Conservation (phyloP, 2,113 vertebrate genomes). For the Atlantisia rogersi region DNA sequence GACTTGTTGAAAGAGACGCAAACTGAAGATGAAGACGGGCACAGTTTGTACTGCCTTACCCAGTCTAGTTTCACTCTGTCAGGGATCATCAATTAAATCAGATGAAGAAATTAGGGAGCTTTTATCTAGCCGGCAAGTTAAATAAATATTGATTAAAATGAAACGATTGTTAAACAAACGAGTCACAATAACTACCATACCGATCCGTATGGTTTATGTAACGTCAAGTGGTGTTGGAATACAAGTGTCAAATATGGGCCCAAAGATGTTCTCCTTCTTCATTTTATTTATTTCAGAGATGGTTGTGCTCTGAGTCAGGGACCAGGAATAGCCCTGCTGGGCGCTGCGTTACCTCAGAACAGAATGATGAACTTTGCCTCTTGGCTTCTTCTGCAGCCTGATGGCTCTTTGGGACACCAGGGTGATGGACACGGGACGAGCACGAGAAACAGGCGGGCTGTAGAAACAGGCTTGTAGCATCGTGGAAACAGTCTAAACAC, state of each 20-base stretch:
- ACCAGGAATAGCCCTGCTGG: neutral
- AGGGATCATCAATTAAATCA: neutral
- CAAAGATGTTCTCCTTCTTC: neutral
- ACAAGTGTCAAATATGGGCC: conserved; percentile 12
- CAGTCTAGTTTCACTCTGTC: neutral
- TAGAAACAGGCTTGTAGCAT: rapidly evolving
- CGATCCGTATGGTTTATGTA: neutral
- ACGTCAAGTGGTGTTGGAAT: conserved; percentile 3
- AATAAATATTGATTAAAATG: conserved; percentile 58
- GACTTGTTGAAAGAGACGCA: conserved; percentile 22
- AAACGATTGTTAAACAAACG: conserved; percentile 21
- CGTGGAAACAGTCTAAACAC: rapidly evolving
- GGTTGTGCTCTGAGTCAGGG: conserved; percentile 30
- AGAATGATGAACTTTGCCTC: neutral
- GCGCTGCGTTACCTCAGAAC: rapidly evolving
- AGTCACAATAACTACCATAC: conserved; percentile 25
- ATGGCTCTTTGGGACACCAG: neutral
- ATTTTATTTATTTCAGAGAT: conserved; percentile 35
- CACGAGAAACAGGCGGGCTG: rapidly evolving
- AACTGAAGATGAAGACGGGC: neutral
- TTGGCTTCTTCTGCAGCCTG: neutral
- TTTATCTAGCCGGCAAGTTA: conserved; percentile 25
- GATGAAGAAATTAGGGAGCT: conserved; percentile 33
- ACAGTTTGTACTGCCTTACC: conserved; percentile 15
- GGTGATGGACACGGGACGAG: rapidly evolving